Evolutionary conservation across 1,140 invertebrate species (phyloP), one percentile per base, ranked within the genome.

Genomic region (Philopotamus ludificatus): DNA sequence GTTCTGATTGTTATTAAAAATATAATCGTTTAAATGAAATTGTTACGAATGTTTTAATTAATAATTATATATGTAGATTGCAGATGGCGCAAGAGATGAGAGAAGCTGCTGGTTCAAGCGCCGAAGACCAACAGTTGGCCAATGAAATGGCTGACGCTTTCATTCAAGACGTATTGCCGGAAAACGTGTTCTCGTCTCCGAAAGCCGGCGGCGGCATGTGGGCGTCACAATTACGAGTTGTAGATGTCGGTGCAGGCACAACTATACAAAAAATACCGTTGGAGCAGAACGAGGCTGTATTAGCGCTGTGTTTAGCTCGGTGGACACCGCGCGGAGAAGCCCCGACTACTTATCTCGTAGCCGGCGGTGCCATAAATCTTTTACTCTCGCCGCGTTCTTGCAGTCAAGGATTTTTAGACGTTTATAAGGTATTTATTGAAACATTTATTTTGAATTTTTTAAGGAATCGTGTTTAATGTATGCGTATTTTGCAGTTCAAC

Each of bases 81-180:
- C 87, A 92, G 80, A 90, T 90, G 88, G 89, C 88, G 0, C 87
- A 93, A 81, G 96, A 99, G 81, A 97, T 99, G 92, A 87, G 95
- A 60, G 94, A 98, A 76, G 94, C 96, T 8, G 77, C 78, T 0
- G 78, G 77, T 0, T 75, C 77, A 2, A 94, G 91, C 0, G 91
- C 93, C 22, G 95, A 97, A 66, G 96, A 99, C 73, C 89, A 93
- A 53, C 93, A 97, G 71, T 81, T 99, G 18, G 97, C 97, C 0
- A 89, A 90, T 59, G 95, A 99, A 83, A 94, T 99, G 87, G 97
- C 97, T 0, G 93, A 96, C 71, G 93, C 95, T 3, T 97, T 99
- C 71, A 81, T 99, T 0, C 94, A 91, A 61, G 96, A 99, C 78
- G 91, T 98, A 69, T 81, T 98, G 0, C 95, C 97, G 22, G 95